Evolutionary conservation across 1,140 invertebrate species (phyloP).

Genomic region (Ceratosolen fusciceps): DNA sequence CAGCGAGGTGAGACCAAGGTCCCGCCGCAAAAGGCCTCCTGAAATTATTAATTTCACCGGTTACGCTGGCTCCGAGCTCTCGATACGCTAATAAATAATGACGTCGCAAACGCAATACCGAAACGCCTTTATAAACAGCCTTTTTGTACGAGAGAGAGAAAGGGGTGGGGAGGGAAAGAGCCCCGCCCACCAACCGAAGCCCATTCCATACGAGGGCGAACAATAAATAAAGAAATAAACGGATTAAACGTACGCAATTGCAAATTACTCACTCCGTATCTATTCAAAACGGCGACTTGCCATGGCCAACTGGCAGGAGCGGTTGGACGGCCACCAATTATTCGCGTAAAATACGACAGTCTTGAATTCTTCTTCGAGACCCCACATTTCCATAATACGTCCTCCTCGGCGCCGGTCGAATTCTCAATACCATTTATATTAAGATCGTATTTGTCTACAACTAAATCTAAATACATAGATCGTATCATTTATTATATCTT

Average conservation of each 20-base stretch:
- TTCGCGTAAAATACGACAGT: constrained; percentile 73
- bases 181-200: too few relatives aligned
- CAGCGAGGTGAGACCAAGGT: constrained; percentile 88
- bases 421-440: constrained; percentile 61
- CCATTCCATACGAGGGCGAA: too few relatives aligned
- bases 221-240: too few relatives aligned
- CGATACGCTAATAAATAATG: too few relatives aligned
- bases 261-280: constrained; percentile 76
- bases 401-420: constrained; percentile 52
- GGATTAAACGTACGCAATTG: too few relatives aligned
- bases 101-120: too few relatives aligned
- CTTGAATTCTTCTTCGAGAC: constrained; percentile 59
- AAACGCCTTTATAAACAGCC: too few relatives aligned
- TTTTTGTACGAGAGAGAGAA: too few relatives aligned
- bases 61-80: too few relatives aligned
- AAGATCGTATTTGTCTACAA: constrained; percentile 62
- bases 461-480: constrained; percentile 53
- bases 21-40: constrained; percentile 93
- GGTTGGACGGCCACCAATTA: constrained; percentile 88
- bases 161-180: too few relatives aligned
- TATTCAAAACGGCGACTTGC: constrained; percentile 92
- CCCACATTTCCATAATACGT: constrained; percentile 65
- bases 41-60: constrained; percentile 27
- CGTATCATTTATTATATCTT: constrained; percentile 11
- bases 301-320: constrained; percentile 90